Percentiles rank a stretch among this genome's conserved stretches.
phyloP scores from a whole-genome alignment of 2,113 vertebrate species.

The Pangasianodon gigas region DNA sequence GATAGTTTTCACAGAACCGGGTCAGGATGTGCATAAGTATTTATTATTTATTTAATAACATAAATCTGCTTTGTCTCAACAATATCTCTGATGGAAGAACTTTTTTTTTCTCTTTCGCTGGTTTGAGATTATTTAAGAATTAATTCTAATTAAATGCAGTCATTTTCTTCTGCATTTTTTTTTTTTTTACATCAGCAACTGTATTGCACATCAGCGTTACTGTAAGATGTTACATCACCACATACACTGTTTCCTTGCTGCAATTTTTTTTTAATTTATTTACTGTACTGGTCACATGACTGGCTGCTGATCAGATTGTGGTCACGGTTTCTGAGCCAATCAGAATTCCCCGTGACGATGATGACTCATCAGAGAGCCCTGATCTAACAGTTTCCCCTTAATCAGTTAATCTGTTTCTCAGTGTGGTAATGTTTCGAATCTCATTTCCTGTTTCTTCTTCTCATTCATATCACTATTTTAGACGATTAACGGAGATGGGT shows the following conservation, averaged over 20 bases:
- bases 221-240: neutral
- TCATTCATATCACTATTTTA: neutral
- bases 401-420: neutral
- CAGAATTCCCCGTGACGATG: neutral
- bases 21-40: neutral
- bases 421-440: too few species aligned
- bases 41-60: neutral
- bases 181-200: neutral
- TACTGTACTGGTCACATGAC: neutral
- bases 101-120: neutral
- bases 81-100: neutral
- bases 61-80: neutral
- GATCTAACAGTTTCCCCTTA: neutral
- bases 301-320: neutral
- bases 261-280: neutral
- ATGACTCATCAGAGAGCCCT: neutral
- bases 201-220: constrained; percentile 3
- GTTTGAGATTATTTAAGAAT: neutral
- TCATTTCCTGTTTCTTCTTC: neutral
- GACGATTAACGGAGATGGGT: neutral
- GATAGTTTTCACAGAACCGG: neutral
- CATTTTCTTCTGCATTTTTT: neutral
- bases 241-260: neutral
- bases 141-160: neutral
- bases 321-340: neutral